phyloP scores from a whole-genome alignment of 1,140 invertebrate genomes.

The Phthorimaea operculella region DNA sequence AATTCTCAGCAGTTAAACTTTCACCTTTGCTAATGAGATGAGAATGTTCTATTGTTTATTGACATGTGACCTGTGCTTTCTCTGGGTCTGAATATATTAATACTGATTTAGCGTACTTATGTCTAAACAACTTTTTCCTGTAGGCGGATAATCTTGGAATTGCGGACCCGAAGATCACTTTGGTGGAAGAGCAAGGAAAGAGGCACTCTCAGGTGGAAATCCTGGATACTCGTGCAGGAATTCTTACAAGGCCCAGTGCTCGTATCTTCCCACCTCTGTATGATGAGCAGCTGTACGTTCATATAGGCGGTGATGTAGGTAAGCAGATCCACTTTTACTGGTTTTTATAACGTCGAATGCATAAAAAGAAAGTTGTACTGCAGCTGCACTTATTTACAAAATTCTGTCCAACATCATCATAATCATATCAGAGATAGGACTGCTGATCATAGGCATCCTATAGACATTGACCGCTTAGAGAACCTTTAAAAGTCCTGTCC shows the following conservation, averaged over 20 bases:
- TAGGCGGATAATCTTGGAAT: slow-evolving; percentile 69
- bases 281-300: slow-evolving; percentile 79
- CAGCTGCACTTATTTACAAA: background rate
- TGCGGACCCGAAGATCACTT: slow-evolving; percentile 73
- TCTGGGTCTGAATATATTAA: background rate
- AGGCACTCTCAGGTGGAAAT: slow-evolving; percentile 77
- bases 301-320: slow-evolving; percentile 73
- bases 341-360: too few relatives aligned
- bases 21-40: too few relatives aligned
- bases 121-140: slow-evolving; percentile 12
- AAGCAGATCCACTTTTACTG: too few relatives aligned
- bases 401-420: too few relatives aligned
- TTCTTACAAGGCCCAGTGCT: slow-evolving; percentile 51
- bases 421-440: too few relatives aligned
- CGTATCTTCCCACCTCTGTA: slow-evolving; percentile 80
- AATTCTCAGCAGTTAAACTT: too few relatives aligned
- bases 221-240: slow-evolving; percentile 59
- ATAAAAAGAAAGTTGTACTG: too few relatives aligned
- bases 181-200: slow-evolving; percentile 77
- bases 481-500: too few relatives aligned
- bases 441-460: too few relatives aligned
- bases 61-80: too few relatives aligned
- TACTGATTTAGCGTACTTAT: background rate
- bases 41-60: too few relatives aligned
- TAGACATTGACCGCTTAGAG: too few relatives aligned